phyloP scores from a whole-genome alignment of 1,140 invertebrate species.

The Lordiphosa mommai region DNA sequence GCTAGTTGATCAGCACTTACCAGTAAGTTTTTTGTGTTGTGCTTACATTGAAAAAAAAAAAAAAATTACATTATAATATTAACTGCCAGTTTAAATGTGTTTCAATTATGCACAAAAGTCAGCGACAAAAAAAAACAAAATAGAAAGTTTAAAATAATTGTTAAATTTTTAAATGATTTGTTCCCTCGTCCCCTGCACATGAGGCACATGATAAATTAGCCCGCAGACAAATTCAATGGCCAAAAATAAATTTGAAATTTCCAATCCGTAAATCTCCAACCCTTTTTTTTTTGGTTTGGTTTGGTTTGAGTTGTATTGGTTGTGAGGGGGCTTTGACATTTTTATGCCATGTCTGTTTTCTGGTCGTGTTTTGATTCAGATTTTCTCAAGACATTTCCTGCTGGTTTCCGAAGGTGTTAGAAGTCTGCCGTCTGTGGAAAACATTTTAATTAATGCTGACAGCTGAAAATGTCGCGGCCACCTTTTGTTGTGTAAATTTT shows the following conservation, averaged over 20 bases:
- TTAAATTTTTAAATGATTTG: slow-evolving; percentile 16
- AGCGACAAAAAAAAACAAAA: background rate
- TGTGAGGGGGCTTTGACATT: slow-evolving; percentile 35
- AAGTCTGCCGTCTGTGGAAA: slow-evolving; percentile 51
- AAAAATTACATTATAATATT: slow-evolving; percentile 14
- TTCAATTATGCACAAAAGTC: slow-evolving; percentile 20
- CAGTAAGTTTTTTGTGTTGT: background rate
- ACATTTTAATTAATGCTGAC: slow-evolving; percentile 77
- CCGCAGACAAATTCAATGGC: slow-evolving; percentile 35
- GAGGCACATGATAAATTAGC: slow-evolving; percentile 23
- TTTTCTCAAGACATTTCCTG: slow-evolving; percentile 56
- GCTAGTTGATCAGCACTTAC: background rate
- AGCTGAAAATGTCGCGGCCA: slow-evolving; percentile 68
- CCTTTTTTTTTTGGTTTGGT: too few relatives aligned
- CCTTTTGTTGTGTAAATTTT: slow-evolving; percentile 72
- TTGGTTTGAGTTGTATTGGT: too few relatives aligned
- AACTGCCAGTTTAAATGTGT: slow-evolving; percentile 7
- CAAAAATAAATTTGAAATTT: slow-evolving; percentile 50
- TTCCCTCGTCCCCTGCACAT: background rate
- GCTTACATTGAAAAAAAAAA: background rate
- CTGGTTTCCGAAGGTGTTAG: slow-evolving; percentile 49
- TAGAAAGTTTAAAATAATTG: slow-evolving; percentile 10
- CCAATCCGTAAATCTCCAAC: slow-evolving; percentile 10
- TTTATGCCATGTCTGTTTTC: slow-evolving; percentile 49
- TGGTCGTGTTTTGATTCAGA: slow-evolving; percentile 57